Evolutionary conservation across 2,113 vertebrate genomes (phyloP).

Genomic region (Tachycineta bicolor): DNA sequence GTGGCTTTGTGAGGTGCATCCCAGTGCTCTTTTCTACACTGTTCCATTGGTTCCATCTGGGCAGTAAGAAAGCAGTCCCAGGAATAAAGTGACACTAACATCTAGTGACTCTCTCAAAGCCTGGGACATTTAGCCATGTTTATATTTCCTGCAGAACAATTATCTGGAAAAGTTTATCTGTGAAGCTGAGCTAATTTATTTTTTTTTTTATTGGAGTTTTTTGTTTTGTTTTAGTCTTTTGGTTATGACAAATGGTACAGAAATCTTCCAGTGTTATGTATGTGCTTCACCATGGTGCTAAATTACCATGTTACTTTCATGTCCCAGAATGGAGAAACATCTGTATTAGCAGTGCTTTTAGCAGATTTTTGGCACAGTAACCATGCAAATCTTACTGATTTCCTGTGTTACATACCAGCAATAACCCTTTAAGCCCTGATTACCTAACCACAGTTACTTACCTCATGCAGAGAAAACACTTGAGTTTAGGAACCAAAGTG

Average conservation of each 20-base stretch:
- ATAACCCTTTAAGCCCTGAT: background rate
- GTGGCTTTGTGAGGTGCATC: background rate
- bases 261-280: background rate
- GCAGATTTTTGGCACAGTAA: background rate
- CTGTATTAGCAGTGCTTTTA: background rate
- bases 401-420: slow-evolving; percentile 37
- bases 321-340: background rate
- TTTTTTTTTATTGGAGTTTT: background rate
- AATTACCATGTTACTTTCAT: background rate
- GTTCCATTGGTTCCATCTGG: background rate
- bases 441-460: background rate
- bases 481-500: background rate
- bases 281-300: background rate
- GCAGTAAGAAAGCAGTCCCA: background rate
- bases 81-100: background rate
- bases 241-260: background rate
- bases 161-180: background rate
- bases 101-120: background rate
- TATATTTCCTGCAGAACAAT: background rate
- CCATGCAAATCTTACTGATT: background rate
- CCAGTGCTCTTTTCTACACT: background rate
- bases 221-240: background rate
- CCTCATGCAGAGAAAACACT: background rate
- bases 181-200: background rate
- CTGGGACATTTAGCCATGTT: background rate